Conservation (phyloP, 1,140 invertebrate species). For the Zaprionus africanus region DNA sequence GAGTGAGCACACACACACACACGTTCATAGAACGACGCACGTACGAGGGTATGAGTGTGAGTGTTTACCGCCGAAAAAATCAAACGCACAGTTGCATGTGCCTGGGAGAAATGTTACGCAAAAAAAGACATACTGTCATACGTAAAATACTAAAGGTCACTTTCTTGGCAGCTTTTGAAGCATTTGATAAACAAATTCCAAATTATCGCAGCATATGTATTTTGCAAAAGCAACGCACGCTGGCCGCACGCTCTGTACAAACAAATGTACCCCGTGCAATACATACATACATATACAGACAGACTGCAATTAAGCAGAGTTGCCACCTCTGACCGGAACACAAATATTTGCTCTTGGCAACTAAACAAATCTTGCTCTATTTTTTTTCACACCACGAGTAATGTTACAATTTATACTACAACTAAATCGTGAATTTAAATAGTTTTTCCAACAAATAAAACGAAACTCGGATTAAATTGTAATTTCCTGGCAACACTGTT, state of each 20-base stretch:
- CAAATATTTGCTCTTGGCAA: slow-evolving; percentile 21
- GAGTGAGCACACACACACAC: slow-evolving; percentile 46
- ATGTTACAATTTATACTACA: not conserved
- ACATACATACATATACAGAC: slow-evolving; percentile 79
- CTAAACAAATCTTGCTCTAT: not conserved
- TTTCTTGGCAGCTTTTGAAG: slow-evolving; percentile 20
- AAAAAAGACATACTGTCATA: slow-evolving; percentile 49
- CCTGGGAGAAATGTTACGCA: slow-evolving; percentile 70
- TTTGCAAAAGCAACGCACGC: slow-evolving; percentile 64
- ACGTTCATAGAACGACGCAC: slow-evolving; percentile 57
- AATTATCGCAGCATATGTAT: slow-evolving; percentile 39
- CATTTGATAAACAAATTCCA: slow-evolving; percentile 30
- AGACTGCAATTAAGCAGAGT: slow-evolving; percentile 80
- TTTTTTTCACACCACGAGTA: not conserved
- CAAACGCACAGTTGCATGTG: slow-evolving; percentile 82
- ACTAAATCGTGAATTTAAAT: not conserved
- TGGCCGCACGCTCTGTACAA: slow-evolving; percentile 74
- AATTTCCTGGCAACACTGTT: slow-evolving; percentile 39
- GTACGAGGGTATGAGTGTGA: slow-evolving; percentile 74
- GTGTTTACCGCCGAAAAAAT: slow-evolving; percentile 82
- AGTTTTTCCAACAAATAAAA: not conserved
- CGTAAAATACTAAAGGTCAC: slow-evolving; percentile 22
- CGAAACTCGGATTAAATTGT: not conserved
- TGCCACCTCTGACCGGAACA: slow-evolving; percentile 48
- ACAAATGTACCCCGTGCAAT: slow-evolving; percentile 65